These are phyloP conservation scores for Anagyrus pseudococci DNA, from an alignment of 2,888 invertebrate species.

Conservation along the genomic window DNA sequence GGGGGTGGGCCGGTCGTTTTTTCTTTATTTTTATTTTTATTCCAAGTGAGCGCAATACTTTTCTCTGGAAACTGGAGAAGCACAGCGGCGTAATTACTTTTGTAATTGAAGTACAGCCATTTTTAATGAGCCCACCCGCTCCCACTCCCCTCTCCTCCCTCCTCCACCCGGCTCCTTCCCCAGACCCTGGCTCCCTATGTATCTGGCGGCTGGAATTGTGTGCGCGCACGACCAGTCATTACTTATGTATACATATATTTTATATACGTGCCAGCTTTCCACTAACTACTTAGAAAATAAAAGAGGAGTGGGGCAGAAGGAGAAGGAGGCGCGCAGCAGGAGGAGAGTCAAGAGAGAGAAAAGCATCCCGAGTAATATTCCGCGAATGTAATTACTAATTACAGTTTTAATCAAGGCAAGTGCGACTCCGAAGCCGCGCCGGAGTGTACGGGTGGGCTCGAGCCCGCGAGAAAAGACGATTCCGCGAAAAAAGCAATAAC, in stretches of 20 bases:
- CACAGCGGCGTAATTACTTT: constrained; percentile 35
- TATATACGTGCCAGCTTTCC: constrained; percentile 14
- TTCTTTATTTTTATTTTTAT: constrained; percentile 6
- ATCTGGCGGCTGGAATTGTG: too few relatives aligned
- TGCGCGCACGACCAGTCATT: constrained; percentile 30
- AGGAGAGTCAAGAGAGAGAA: constrained; percentile 14
- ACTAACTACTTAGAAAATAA: constrained; percentile 24
- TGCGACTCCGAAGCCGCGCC: too few relatives aligned
- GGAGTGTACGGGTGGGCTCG: not conserved
- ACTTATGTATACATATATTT: constrained; percentile 31
- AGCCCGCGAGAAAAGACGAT: not conserved
- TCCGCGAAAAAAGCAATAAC: too few relatives aligned
- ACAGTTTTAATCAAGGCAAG: constrained; percentile 23
- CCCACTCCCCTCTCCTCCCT: not conserved
- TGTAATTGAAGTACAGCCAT: constrained; percentile 37
- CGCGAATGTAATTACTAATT: constrained; percentile 26
- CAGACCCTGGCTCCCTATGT: too few relatives aligned
- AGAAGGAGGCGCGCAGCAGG: too few relatives aligned
- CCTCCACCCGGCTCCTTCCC: too few relatives aligned
- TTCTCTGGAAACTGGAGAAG: constrained; percentile 31
- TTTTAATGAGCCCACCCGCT: constrained; percentile 35
- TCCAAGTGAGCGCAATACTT: constrained; percentile 15
- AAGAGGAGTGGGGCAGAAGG: not conserved
- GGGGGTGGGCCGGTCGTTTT: not conserved
- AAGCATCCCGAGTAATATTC: constrained; percentile 14